Conservation (phyloP, 2,888 invertebrate genomes). For the Eupithecia centaureata region DNA sequence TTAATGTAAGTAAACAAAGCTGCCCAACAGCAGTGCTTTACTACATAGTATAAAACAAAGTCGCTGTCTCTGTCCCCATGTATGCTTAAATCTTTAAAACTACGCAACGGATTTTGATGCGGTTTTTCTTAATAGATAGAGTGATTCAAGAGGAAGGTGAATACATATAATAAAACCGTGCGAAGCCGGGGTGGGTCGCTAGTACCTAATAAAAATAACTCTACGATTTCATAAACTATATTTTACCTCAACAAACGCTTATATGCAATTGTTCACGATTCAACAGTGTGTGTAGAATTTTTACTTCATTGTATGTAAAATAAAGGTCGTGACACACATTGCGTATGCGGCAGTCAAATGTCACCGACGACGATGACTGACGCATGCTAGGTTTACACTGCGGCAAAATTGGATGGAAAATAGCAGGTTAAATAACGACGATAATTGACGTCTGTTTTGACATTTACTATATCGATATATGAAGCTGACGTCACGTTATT, state of each 20-base stretch:
- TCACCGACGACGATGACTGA: constrained; percentile 64
- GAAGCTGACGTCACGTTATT: neutral
- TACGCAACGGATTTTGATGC: no score
- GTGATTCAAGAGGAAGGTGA: no score
- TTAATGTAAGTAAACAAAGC: no score
- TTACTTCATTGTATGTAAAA: constrained; percentile 76
- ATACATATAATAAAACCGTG: no score
- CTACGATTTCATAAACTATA: neutral
- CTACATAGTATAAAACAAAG: no score
- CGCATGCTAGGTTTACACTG: neutral
- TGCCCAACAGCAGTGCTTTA: no score
- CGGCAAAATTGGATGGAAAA: neutral
- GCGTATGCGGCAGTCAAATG: constrained; percentile 78
- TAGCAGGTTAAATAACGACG: neutral
- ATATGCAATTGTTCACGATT: neutral
- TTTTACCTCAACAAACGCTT: neutral
- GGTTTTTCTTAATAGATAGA: no score
- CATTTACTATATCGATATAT: neutral
- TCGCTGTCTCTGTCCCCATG: no score
- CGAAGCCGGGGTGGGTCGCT: no score
- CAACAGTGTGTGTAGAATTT: constrained; percentile 22
- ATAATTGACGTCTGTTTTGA: neutral
- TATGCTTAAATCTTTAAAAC: no score
- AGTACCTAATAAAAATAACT: no score
- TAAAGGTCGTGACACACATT: constrained; percentile 75